Evolutionary conservation across 1,140 invertebrate species (phyloP).

Genomic region (Caerostris darwini): DNA sequence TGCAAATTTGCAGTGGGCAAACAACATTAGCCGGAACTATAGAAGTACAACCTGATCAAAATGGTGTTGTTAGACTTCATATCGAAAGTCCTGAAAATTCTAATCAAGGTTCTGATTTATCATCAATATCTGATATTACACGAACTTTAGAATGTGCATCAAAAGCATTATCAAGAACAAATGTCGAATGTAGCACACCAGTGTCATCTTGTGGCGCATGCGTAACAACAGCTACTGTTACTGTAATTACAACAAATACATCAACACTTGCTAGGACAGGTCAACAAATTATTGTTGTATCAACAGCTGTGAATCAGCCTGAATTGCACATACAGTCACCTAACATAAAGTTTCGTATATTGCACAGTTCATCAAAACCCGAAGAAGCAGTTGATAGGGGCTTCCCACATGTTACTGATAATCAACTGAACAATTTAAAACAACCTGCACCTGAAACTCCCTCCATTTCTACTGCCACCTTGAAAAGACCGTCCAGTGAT

Average conservation of each 20-base stretch:
- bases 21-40: constrained; percentile 70
- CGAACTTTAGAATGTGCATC: constrained; percentile 77
- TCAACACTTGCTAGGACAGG: constrained; percentile 71
- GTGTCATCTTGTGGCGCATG: constrained; percentile 69
- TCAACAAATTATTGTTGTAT: constrained; percentile 75
- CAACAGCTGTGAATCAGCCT: constrained; percentile 66
- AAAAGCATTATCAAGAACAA: constrained; percentile 75
- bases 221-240: constrained; percentile 75
- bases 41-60: constrained; percentile 74
- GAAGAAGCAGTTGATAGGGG: constrained; percentile 74
- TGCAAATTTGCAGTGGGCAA: constrained; percentile 69
- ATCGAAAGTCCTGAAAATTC: constrained; percentile 77
- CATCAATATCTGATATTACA: constrained; percentile 76
- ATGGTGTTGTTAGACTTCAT: constrained; percentile 73
- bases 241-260: constrained; percentile 73
- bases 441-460: constrained; percentile 76
- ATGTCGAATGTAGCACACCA: constrained; percentile 74
- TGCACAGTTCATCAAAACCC: constrained; percentile 64
- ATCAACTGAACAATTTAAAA: constrained; percentile 72
- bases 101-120: constrained; percentile 75
- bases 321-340: constrained; percentile 67
- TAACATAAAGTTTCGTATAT: constrained; percentile 75
- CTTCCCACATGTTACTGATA: constrained; percentile 74
- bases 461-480: constrained; percentile 67
- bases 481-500: constrained; percentile 78